A percentile compares a stretch with the other conserved stretches of the same genome.
Conservation (phyloP, 2,888 invertebrate species). For the Lamellibrachia columna region DNA sequence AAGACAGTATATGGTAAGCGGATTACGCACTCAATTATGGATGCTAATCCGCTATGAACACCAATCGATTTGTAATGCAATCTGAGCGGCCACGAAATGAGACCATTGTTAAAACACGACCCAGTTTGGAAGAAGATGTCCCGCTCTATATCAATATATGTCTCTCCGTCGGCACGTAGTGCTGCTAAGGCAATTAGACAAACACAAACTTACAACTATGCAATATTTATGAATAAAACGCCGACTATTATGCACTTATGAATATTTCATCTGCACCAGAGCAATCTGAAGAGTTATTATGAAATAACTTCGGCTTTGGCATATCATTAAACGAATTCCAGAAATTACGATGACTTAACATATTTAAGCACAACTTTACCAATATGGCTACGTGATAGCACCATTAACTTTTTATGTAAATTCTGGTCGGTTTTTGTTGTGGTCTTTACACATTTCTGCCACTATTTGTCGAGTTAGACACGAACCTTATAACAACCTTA, state of each 20-base stretch:
- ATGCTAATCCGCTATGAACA: conserved; percentile 11
- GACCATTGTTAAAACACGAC: background rate
- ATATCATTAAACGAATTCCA: background rate
- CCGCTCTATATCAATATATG: background rate
- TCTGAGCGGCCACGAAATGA: background rate
- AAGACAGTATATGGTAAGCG: background rate
- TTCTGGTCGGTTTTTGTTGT: too few species aligned
- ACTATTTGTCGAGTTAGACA: background rate
- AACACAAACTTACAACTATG: background rate
- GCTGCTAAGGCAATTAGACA: background rate
- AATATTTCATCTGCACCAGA: background rate
- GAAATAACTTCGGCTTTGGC: background rate
- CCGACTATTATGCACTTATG: background rate
- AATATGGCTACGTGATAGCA: too few species aligned
- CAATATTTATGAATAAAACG: background rate
- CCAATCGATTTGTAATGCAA: background rate
- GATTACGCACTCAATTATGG: background rate
- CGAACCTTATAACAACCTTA: background rate
- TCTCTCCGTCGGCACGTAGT: background rate
- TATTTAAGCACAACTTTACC: background rate
- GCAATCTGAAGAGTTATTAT: background rate
- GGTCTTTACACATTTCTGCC: background rate
- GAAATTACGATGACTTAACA: background rate
- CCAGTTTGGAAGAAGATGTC: background rate
- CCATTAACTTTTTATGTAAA: too few species aligned